These are phyloP conservation scores for Diachasma alloeum DNA, from an alignment of 1,140 invertebrate genomes.

Conservation along the genomic window DNA sequence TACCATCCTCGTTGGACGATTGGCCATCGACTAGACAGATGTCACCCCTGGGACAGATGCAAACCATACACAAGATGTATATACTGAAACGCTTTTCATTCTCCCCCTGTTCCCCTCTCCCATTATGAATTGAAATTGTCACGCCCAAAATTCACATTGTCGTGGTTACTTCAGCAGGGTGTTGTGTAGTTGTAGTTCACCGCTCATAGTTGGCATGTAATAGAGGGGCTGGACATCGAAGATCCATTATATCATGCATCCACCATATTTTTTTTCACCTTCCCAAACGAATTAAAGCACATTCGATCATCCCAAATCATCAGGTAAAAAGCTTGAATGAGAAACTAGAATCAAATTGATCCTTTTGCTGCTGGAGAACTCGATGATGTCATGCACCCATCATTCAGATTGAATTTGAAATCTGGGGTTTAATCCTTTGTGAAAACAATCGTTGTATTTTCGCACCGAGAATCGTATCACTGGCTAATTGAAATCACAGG, in stretches of 20 bases:
- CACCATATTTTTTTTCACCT: conserved; percentile 13
- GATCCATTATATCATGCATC: conserved; percentile 19
- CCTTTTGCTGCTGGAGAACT: not conserved
- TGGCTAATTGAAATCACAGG: conserved; percentile 60
- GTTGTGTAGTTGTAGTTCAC: conserved; percentile 19
- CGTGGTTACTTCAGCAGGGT: conserved; percentile 22
- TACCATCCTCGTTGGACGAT: conserved; percentile 46
- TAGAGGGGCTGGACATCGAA: not conserved
- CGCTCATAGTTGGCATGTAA: not conserved
- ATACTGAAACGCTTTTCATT: conserved; percentile 3
- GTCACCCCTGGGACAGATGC: conserved; percentile 57
- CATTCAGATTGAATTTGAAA: not conserved
- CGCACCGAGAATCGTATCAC: conserved; percentile 11
- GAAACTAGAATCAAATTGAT: not conserved
- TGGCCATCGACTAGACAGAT: conserved; percentile 56
- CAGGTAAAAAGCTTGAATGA: conserved; percentile 3
- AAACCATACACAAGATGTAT: not conserved
- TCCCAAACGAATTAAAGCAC: not conserved
- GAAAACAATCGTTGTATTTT: not conserved
- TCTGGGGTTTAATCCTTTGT: not conserved
- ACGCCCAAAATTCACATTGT: conserved; percentile 58
- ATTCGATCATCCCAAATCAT: conserved; percentile 18
- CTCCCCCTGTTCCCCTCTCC: conserved; percentile 21
- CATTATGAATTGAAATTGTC: conserved; percentile 59
- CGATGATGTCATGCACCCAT: not conserved